Conservation (phyloP, 2,113 vertebrate genomes). For the Dasyornis broadbenti region DNA sequence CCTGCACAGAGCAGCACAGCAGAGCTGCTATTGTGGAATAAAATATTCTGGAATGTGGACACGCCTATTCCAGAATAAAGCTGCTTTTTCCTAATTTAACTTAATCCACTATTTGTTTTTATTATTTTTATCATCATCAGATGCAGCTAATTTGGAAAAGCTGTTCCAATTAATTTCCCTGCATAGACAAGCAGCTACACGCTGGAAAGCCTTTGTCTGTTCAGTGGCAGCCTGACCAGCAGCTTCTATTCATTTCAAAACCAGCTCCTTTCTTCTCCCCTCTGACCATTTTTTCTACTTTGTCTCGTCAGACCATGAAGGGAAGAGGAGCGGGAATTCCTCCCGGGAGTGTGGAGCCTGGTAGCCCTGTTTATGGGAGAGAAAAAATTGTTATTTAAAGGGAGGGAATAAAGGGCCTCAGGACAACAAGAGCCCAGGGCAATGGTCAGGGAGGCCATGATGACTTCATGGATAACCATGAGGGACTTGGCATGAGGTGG, state of each 20-base stretch:
- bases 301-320: neutral
- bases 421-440: neutral
- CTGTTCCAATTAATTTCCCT: conserved; percentile 63
- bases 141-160: conserved; percentile 68
- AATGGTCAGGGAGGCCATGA: neutral
- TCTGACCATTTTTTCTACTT: conserved; percentile 19
- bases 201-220: conserved; percentile 59
- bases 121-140: conserved; percentile 69
- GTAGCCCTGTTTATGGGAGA: neutral
- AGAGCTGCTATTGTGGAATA: conserved; percentile 63
- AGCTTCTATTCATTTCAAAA: conserved; percentile 51
- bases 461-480: neutral
- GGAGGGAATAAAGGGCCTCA: neutral
- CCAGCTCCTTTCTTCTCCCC: conserved; percentile 35
- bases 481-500: neutral
- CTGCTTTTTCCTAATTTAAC: conserved; percentile 67
- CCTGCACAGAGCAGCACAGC: neutral
- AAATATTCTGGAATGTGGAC: conserved; percentile 65
- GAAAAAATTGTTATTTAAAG: neutral
- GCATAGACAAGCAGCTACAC: conserved; percentile 53
- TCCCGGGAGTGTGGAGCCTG: neutral
- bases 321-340: neutral
- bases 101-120: conserved; percentile 70
- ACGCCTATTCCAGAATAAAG: conserved; percentile 63
- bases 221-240: conserved; percentile 52